Evolutionary conservation across 2,113 vertebrate genomes (phyloP).

Genomic region (Dasyurus viverrinus): DNA sequence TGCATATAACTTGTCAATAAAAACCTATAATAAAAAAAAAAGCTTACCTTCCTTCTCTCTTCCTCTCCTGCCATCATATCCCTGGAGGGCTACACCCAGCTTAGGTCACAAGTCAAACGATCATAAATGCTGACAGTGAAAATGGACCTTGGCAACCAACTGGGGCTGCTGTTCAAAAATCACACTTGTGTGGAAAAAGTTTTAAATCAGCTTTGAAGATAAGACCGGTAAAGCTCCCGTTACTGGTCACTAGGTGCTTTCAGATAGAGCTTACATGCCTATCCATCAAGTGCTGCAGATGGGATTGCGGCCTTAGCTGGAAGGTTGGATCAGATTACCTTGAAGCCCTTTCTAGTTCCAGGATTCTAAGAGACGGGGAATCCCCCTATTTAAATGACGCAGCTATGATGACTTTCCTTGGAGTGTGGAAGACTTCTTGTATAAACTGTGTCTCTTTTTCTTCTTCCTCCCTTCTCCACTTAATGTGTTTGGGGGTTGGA

Average conservation of each 20-base stretch:
- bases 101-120: not conserved
- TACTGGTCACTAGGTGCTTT: not conserved
- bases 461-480: not conserved
- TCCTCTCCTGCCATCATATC: not conserved
- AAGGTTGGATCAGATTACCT: not conserved
- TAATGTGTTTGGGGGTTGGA: not conserved
- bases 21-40: not conserved
- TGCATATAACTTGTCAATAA: too few relatives aligned
- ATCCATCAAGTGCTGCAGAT: not conserved
- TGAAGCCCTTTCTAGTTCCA: not conserved
- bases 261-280: not conserved
- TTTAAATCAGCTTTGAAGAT: not conserved
- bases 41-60: not conserved
- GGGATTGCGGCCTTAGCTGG: not conserved
- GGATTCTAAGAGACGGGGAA: not conserved
- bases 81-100: not conserved
- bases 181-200: not conserved
- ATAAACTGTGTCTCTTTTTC: not conserved
- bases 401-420: not conserved
- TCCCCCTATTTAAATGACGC: not conserved
- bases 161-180: not conserved
- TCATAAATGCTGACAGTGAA: not conserved
- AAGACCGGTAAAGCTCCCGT: not conserved
- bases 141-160: not conserved
- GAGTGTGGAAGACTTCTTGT: not conserved